Evolutionary conservation across 1,140 invertebrate genomes (phyloP).

Genomic region (Acromyrmex echinatior): DNA sequence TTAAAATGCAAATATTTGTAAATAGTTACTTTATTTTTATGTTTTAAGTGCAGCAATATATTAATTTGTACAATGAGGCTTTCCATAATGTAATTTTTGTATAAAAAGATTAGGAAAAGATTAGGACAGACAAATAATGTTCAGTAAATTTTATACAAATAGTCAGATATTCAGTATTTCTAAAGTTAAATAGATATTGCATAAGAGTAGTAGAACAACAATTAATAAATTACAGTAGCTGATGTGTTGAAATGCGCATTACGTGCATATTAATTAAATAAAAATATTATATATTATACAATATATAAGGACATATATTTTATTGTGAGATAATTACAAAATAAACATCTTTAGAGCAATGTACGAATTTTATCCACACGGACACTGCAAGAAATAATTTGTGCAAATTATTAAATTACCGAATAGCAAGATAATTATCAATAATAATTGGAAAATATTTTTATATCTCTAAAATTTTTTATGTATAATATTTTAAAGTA

Average conservation of each 20-base stretch:
- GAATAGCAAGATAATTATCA: neutral
- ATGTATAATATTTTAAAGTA: neutral
- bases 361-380: neutral
- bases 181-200: neutral
- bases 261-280: neutral
- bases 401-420: neutral
- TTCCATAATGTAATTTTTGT: neutral
- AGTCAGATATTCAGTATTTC: neutral
- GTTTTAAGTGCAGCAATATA: neutral
- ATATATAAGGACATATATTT: neutral
- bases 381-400: neutral
- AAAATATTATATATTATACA: neutral
- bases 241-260: neutral
- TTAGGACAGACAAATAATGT: neutral
- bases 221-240: neutral
- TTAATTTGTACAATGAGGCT: neutral
- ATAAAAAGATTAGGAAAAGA: constrained; percentile 14
- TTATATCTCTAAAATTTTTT: neutral
- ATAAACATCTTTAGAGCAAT: neutral
- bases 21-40: neutral
- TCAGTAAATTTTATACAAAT: neutral
- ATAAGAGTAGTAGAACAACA: neutral
- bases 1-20: constrained; percentile 24
- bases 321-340: constrained; percentile 13
- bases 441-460: neutral